Evolutionary conservation across 2,888 invertebrate genomes (phyloP).

Genomic region (Synergus japonicus): DNA sequence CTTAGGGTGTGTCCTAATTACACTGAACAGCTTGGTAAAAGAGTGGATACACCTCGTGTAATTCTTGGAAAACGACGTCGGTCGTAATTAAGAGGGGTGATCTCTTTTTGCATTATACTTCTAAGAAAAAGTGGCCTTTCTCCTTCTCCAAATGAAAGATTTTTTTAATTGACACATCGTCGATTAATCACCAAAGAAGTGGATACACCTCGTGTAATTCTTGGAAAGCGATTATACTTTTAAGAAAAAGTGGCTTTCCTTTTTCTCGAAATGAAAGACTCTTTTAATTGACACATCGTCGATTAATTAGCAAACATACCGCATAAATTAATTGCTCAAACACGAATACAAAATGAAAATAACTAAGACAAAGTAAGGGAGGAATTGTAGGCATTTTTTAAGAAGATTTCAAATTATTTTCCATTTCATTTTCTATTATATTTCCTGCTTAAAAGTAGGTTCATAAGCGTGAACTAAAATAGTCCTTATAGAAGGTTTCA

Average conservation of each 20-base stretch:
- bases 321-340: neutral
- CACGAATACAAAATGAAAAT: neutral
- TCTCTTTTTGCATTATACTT: constrained; percentile 32
- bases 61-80: constrained; percentile 55
- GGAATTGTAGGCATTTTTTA: neutral
- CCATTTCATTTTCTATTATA: too few relatives aligned
- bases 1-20: constrained; percentile 66
- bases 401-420: too few relatives aligned
- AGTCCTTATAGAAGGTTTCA: neutral
- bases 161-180: neutral
- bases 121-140: neutral
- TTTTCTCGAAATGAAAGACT: neutral
- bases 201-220: constrained; percentile 54
- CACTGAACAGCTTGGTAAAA: constrained; percentile 57
- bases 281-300: neutral
- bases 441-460: neutral
- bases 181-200: constrained; percentile 49
- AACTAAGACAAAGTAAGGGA: neutral
- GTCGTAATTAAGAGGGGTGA: constrained; percentile 63
- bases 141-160: neutral
- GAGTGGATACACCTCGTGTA: constrained; percentile 52
- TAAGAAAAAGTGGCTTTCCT: neutral
- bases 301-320: neutral
- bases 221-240: constrained; percentile 43
- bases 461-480: neutral